A percentile compares a stretch with the other conserved stretches of the same genome.
phyloP scores from a whole-genome alignment of 2,113 vertebrate species.

The Mormyrus lacerda region DNA sequence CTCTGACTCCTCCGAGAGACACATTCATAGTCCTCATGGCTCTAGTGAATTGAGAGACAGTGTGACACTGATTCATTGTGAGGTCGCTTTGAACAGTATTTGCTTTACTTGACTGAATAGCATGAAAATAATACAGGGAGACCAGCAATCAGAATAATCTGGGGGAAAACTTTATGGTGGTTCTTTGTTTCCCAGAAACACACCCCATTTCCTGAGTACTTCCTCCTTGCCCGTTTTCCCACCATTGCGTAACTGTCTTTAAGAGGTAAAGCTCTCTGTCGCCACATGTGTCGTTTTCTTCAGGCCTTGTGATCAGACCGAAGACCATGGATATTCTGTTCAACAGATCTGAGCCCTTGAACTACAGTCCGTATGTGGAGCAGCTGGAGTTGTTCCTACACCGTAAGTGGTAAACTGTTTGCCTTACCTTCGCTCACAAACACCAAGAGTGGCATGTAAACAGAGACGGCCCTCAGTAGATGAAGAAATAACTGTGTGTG shows the following conservation, averaged over 20 bases:
- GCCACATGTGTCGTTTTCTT: slow-evolving; percentile 8
- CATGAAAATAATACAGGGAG: not conserved
- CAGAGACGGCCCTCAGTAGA: not conserved
- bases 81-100: not conserved
- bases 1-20: not conserved
- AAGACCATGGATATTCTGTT: slow-evolving; percentile 74
- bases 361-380: slow-evolving; percentile 61
- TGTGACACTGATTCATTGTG: not conserved
- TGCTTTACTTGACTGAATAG: not conserved
- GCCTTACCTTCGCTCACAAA: not conserved
- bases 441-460: not conserved
- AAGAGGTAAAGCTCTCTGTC: not conserved
- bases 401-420: slow-evolving; percentile 56
- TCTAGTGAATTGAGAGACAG: not conserved
- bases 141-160: not conserved
- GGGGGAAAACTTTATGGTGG: not conserved
- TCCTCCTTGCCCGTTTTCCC: not conserved
- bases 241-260: not conserved
- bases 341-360: slow-evolving; percentile 55
- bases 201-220: not conserved
- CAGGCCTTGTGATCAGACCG: slow-evolving; percentile 86
- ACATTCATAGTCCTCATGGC: not conserved
- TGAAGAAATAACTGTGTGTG: not conserved
- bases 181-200: not conserved
- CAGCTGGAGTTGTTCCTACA: slow-evolving; percentile 69